Base-by-base conservation (phyloP, 2,888 invertebrate species). In the Sphaerophoria taeniata region DNA sequence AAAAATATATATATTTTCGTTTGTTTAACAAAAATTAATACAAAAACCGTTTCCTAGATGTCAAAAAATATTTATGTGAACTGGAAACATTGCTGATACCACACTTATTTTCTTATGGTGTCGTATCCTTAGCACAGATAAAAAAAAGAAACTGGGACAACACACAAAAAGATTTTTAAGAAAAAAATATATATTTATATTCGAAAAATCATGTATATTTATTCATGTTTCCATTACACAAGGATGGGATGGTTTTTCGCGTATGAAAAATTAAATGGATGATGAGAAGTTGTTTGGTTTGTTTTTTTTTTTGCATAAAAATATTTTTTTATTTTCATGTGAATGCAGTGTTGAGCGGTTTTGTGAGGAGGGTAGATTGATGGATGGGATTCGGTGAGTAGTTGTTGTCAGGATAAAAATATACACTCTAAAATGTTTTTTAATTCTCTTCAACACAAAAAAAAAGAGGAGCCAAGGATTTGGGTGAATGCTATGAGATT, bases 241-340 rank as follows among this genome's bases (percentile, higher is more conserved):
- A 85, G 81, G 80, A 85, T 84, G 84, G 84, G 84, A 84, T 85
- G 85, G 85, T 80, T 85, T 85, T 85, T 85, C 85, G 85, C 85
- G 76, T 85, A 81, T 85, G 85, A 81, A 85, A 85, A 81, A 81
- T 77, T 85, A 85, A 81, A 81, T 80, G 81, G 58, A 81, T 81
- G 81, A 85, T 85, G 80, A 80, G 76, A 53, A 55, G 72, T 65
- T 81, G 75, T 69, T 80, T 63, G 65, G 43, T 79, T 71, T 78
- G 9, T 53, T 43, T 63, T 61, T 70, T 36, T n/a, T 60, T 45
- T 77, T 58, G 24, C 24, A 24, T 24, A 24, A 49, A 51, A 49
- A 71, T 55, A 58, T 53, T 53, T 70, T 60, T 16, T 12, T 70
- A 49, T 60, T 24, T 24, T 24, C 24, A 67, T 74, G 78, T 70